Base-by-base conservation (phyloP, 1,140 invertebrate genomes). In the Helicoverpa zea region DNA sequence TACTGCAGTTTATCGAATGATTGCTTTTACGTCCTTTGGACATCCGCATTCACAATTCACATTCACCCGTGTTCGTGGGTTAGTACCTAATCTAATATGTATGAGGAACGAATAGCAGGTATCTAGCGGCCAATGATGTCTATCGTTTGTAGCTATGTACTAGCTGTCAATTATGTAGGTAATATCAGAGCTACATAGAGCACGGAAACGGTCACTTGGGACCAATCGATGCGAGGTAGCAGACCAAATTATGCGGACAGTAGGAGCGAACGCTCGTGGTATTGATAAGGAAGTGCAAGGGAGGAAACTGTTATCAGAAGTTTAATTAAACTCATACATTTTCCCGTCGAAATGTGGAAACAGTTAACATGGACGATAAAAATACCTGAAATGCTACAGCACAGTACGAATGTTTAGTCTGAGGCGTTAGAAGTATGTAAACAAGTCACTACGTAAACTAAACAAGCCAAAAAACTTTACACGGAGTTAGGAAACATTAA, bases 241-340 rank as follows among this genome's bases (percentile, higher is more conserved):
- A n/a, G 61, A 54, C 61, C n/a, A 77, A 77, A 77, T 77, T 63
- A 77, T 49, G 61, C 61, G 61, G 11, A 49, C 47, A 54, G n/a
- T 43, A 23, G 18, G 47, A 72, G 49, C 63, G 47, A 14, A 52
- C 74, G 61, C 49, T 18, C 13, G 12, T 77, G 16, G 29, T 64
- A 77, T 77, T 64, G 75, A 77, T 66, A 66, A 77, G 61, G 61
- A 77, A 77, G 59, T 47, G 47, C 29, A 77, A 64, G 49, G 16
- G 75, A 77, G 75, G 75, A 77, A 66, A 66, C 43, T 16, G 75
- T 77, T 77, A 77, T 77, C 75, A 43, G 7, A 43, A 49, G 47
- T 10, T 64, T 77, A 77, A 66, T 77, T 77, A 77, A 58, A 73
- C 52, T 58, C 16, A n/a, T 73, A 29, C 18, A 72, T 58, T 30